Conservation (phyloP, 2,113 vertebrate species). For the Atrichornis clamosus region DNA sequence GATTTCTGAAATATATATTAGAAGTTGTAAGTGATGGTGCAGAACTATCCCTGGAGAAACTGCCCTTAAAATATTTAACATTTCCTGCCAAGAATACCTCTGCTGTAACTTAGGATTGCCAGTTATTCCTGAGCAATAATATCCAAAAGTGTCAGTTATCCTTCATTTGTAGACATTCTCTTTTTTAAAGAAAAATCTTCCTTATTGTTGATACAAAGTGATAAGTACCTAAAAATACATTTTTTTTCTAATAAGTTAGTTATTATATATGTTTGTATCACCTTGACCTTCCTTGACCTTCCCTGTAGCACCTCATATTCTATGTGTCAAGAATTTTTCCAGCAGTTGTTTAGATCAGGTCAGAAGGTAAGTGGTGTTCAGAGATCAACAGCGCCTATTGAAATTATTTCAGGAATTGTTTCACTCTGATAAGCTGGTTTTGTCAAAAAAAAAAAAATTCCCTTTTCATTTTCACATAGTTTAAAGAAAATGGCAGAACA, state of each 20-base stretch:
- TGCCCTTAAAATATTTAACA: background rate
- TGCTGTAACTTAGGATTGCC: background rate
- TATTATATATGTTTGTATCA: background rate
- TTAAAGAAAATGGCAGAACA: background rate
- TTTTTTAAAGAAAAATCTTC: background rate
- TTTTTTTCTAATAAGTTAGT: background rate
- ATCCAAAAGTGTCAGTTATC: background rate
- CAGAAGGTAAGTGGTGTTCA: background rate
- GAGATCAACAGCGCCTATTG: background rate
- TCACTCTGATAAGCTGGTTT: background rate
- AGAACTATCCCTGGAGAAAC: background rate
- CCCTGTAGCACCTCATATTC: background rate
- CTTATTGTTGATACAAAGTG: background rate
- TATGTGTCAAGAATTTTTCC: background rate
- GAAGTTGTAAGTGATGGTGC: background rate
- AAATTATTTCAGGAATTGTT: background rate
- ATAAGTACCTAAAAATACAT: background rate
- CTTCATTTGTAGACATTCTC: background rate
- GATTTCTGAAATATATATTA: conserved; percentile 8
- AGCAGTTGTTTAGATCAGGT: background rate
- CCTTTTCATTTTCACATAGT: background rate
- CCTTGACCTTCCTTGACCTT: background rate
- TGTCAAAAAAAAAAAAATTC: background rate
- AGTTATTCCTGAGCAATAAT: background rate
- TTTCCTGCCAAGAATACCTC: background rate